Percentiles rank a stretch among this genome's conserved stretches.
phyloP scores from a whole-genome alignment of 92 coral and sea anemone genomes.

The Phenganax stokvisi region DNA sequence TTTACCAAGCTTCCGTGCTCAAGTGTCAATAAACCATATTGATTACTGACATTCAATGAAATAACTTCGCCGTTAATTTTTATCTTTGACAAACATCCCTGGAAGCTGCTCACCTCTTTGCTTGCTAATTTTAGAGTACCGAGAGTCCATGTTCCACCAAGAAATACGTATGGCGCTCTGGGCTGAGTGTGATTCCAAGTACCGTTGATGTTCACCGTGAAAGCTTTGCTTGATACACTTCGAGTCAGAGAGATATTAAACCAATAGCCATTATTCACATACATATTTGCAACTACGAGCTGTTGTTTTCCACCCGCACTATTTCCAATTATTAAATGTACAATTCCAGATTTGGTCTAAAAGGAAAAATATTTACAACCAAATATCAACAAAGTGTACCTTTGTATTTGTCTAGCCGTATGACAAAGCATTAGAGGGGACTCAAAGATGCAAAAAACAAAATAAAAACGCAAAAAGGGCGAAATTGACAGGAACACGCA shows the following conservation, averaged over 20 bases:
- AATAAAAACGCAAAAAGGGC: no score
- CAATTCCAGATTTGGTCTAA: conserved; percentile 56
- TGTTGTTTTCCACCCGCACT: conserved; percentile 39
- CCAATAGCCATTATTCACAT: conserved; percentile 78
- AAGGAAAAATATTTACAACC: conserved; percentile 4
- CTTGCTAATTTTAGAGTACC: conserved; percentile 54
- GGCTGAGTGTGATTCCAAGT: conserved; percentile 40
- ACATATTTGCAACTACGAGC: conserved; percentile 36
- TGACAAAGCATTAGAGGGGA: background rate
- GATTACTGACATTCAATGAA: conserved; percentile 74
- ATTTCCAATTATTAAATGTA: conserved; percentile 56
- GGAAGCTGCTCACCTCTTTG: conserved; percentile 46
- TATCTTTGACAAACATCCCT: conserved; percentile 79
- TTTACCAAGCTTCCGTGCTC: conserved; percentile 57
- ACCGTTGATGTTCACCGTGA: conserved; percentile 52
- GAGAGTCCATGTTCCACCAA: conserved; percentile 74
- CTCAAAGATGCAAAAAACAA: no score
- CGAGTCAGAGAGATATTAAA: conserved; percentile 70
- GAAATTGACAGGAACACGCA: no score
- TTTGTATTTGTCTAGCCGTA: background rate
- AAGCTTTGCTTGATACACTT: conserved; percentile 51
- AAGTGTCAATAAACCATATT: conserved; percentile 56
- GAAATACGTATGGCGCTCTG: conserved; percentile 59
- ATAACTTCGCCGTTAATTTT: conserved; percentile 62
- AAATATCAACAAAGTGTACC: background rate